phyloP scores from a whole-genome alignment of 2,888 invertebrate genomes.

The Schizotus pectinicornis region DNA sequence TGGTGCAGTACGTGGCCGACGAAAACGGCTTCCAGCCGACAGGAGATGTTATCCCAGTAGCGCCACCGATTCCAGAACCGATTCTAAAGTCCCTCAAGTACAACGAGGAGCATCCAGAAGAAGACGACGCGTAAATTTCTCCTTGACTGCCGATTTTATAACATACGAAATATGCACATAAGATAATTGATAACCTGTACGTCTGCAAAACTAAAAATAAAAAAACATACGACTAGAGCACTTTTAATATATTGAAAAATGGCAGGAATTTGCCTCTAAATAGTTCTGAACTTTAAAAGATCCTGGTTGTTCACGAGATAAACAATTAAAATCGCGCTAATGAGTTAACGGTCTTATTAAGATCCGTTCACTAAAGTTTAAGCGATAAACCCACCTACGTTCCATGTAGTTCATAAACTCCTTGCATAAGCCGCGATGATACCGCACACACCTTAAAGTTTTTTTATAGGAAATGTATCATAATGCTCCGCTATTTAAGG shows the following conservation, averaged over 20 bases:
- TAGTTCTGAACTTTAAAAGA: too few relatives aligned
- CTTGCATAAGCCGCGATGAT: conserved; percentile 14
- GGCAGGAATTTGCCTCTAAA: too few relatives aligned
- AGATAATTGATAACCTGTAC: too few relatives aligned
- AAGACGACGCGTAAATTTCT: background rate
- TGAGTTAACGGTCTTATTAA: too few relatives aligned
- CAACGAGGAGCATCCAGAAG: conserved; percentile 58
- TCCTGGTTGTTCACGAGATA: too few relatives aligned
- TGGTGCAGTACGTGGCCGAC: conserved; percentile 44
- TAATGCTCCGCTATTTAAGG: conserved; percentile 30
- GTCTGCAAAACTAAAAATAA: too few relatives aligned
- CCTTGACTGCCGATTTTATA: background rate
- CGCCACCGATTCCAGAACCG: conserved; percentile 53
- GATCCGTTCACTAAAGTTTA: too few relatives aligned
- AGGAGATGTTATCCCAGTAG: conserved; percentile 38
- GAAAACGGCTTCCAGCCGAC: conserved; percentile 48
- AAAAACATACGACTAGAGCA: too few relatives aligned
- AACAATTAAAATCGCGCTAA: too few relatives aligned
- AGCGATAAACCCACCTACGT: too few relatives aligned
- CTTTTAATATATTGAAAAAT: too few relatives aligned
- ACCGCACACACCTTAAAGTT: conserved; percentile 12
- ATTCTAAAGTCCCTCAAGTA: conserved; percentile 66
- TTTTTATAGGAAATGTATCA: conserved; percentile 27
- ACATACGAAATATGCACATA: background rate
- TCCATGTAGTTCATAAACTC: background rate